These are phyloP conservation scores for Archivesica marissinica DNA, from an alignment of 1,140 invertebrate species.

Conservation along the genomic window DNA sequence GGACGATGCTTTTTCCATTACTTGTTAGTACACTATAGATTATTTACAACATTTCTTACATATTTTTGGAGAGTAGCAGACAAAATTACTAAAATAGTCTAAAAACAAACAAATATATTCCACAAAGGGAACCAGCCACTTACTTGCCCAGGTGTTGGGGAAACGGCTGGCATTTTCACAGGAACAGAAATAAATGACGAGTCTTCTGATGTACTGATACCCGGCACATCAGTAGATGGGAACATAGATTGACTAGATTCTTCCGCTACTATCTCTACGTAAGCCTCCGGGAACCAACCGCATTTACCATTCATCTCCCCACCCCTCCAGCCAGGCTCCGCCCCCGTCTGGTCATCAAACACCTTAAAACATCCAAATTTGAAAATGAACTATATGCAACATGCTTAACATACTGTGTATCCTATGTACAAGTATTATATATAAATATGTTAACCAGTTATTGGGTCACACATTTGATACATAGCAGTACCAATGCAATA, in stretches of 20 bases:
- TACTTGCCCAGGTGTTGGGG: slow-evolving; percentile 74
- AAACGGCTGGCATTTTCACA: slow-evolving; percentile 53
- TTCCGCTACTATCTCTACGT: slow-evolving; percentile 87
- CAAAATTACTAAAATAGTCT: too few relatives aligned
- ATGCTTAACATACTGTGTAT: too few relatives aligned
- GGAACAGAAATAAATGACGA: slow-evolving; percentile 62
- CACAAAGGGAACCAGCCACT: not conserved
- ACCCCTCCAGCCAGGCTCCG: slow-evolving; percentile 98
- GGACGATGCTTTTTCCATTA: too few relatives aligned
- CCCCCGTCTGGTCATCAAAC: slow-evolving; percentile 91
- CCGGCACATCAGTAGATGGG: slow-evolving; percentile 17
- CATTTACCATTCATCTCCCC: slow-evolving; percentile 92
- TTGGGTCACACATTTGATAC: too few relatives aligned
- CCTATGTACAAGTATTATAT: too few relatives aligned
- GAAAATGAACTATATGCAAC: too few relatives aligned
- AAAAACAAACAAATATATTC: not conserved
- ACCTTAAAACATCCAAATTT: slow-evolving; percentile 89
- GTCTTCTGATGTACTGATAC: slow-evolving; percentile 48
- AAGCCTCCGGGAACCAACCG: slow-evolving; percentile 99
- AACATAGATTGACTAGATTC: slow-evolving; percentile 66
- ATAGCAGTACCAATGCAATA: too few relatives aligned
- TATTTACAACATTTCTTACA: too few relatives aligned
- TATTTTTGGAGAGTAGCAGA: too few relatives aligned
- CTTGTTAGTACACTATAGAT: too few relatives aligned
- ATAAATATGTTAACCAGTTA: too few relatives aligned